Conservation (phyloP, 2,888 invertebrate genomes). For the Cremastinae sp. region DNA sequence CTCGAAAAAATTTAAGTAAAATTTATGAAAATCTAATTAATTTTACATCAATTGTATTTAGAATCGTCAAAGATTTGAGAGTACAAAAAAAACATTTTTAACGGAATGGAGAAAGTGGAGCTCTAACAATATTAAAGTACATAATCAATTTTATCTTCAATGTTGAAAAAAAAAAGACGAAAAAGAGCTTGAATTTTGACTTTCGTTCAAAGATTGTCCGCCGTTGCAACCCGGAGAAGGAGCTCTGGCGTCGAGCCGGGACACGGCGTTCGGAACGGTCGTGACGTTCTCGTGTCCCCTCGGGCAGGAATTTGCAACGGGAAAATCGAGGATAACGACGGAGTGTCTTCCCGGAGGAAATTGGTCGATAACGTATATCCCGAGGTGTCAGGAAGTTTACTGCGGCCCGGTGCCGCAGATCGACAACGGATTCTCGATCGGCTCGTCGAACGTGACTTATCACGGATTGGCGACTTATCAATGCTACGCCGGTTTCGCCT, state of each 20-base stretch:
- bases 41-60: too few species aligned
- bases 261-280: conserved; percentile 94
- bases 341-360: conserved; percentile 94
- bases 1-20: too few species aligned
- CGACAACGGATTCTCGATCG: conserved; percentile 97
- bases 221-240: conserved; percentile 91
- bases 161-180: too few species aligned
- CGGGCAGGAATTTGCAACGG: conserved; percentile 96
- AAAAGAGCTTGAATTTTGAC: not conserved
- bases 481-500: conserved; percentile 97
- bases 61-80: too few species aligned
- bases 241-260: conserved; percentile 94
- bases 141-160: too few species aligned
- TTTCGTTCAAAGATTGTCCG: conserved; percentile 88
- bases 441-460: conserved; percentile 97
- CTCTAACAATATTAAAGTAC: too few species aligned
- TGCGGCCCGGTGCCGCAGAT: conserved; percentile 99
- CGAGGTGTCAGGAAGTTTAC: conserved; percentile 97
- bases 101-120: too few species aligned
- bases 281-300: conserved; percentile 95
- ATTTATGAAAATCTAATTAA: too few species aligned
- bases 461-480: conserved; percentile 96
- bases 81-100: too few species aligned
- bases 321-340: conserved; percentile 90
- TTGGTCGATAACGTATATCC: conserved; percentile 95